phyloP scores from a whole-genome alignment of 2,888 invertebrate genomes.

The Drosophila paranaensis region DNA sequence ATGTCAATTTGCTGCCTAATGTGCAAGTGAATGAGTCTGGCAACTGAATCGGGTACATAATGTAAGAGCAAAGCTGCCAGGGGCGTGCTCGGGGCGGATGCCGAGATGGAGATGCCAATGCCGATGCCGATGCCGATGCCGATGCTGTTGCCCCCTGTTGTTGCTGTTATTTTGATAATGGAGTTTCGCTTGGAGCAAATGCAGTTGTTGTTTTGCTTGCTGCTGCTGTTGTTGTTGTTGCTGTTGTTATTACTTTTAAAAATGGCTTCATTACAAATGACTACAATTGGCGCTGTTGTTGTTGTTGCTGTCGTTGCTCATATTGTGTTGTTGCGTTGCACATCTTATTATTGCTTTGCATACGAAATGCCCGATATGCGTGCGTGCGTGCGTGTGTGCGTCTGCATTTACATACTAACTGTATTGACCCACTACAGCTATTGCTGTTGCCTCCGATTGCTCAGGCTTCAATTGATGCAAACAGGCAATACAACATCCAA shows the following conservation, averaged over 20 bases:
- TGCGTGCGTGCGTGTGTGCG: background rate
- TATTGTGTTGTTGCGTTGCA: slow-evolving; percentile 15
- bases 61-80: slow-evolving; percentile 15
- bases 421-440: slow-evolving; percentile 8
- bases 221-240: background rate
- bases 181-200: slow-evolving; percentile 32
- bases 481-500: background rate
- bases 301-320: slow-evolving; percentile 11
- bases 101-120: slow-evolving; percentile 7
- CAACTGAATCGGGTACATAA: slow-evolving; percentile 43
- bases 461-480: background rate
- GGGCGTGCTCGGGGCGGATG: slow-evolving; percentile 26
- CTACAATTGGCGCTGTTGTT: slow-evolving; percentile 40
- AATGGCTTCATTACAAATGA: slow-evolving; percentile 70
- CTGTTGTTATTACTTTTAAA: slow-evolving; percentile 46
- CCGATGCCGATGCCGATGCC: background rate
- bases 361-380: slow-evolving; percentile 1
- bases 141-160: slow-evolving; percentile 4
- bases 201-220: slow-evolving; percentile 12
- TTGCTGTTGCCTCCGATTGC: slow-evolving; percentile 4
- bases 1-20: slow-evolving; percentile 81
- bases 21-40: slow-evolving; percentile 74
- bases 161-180: slow-evolving; percentile 33
- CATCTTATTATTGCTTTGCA: slow-evolving; percentile 33
- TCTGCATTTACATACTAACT: background rate